A percentile compares a stretch with the other conserved stretches of the same genome.
Conservation (phyloP, 2,797 vertebrate genomes). For the Gobionotothen gibberifrons region DNA sequence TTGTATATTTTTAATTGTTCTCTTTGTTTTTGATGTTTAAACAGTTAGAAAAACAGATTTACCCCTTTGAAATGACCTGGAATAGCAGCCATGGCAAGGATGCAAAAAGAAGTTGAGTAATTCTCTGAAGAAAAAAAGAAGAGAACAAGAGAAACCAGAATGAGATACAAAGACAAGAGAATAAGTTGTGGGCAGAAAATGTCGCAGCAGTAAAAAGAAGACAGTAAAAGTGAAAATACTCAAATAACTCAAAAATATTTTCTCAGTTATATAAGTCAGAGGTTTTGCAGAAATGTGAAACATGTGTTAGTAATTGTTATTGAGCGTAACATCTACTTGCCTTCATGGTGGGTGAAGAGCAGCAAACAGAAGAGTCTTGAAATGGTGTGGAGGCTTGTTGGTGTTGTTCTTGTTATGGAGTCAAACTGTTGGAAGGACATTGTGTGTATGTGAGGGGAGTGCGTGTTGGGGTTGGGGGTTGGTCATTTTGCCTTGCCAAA, state of each 20-base stretch:
- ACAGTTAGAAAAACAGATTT: conserved; percentile 27
- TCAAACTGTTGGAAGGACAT: not conserved
- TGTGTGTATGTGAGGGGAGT: not conserved
- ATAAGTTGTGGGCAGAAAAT: too few relatives aligned
- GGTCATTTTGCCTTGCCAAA: conserved; percentile 11
- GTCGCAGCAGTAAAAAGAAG: not conserved
- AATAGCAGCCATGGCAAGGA: conserved; percentile 56
- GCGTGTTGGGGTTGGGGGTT: not conserved
- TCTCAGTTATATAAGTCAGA: not conserved
- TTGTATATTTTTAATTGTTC: not conserved
- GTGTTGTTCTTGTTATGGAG: conserved; percentile 3
- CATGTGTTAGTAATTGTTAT: not conserved
- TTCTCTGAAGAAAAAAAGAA: conserved; percentile 24
- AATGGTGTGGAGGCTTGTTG: not conserved
- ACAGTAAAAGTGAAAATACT: not conserved
- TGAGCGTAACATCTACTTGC: conserved; percentile 47
- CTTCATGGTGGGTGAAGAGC: conserved; percentile 66
- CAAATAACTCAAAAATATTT: not conserved
- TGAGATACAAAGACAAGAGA: not conserved
- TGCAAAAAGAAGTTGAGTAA: conserved; percentile 25
- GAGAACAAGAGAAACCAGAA: not conserved
- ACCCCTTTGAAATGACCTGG: conserved; percentile 57
- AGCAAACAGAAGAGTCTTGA: conserved; percentile 17
- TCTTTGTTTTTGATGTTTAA: conserved; percentile 1
- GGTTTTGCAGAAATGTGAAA: not conserved